Percentiles rank a stretch among this genome's conserved stretches.
Evolutionary conservation across 2,888 invertebrate species (phyloP).

Genomic region (Drosophila dives): DNA sequence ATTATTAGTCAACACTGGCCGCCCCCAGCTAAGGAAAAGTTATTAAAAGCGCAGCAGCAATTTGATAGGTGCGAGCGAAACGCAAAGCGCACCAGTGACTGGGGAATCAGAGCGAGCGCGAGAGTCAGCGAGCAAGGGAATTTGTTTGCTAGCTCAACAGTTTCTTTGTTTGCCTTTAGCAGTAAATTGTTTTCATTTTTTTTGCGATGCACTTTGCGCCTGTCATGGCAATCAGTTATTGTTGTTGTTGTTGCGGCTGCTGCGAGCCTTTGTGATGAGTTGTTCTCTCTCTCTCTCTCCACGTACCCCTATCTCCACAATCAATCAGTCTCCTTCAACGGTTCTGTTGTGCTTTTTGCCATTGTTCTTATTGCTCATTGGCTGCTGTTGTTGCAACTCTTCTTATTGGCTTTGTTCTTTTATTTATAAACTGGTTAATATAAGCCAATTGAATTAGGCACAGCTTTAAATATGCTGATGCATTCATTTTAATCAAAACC

Average conservation of each 20-base stretch:
- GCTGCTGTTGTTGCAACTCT: slow-evolving; percentile 29
- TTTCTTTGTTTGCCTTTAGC: slow-evolving; percentile 49
- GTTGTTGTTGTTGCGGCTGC: slow-evolving; percentile 23
- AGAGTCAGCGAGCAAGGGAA: slow-evolving; percentile 8
- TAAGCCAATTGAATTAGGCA: slow-evolving; percentile 67
- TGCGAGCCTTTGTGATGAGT: slow-evolving; percentile 32
- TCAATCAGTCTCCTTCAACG: slow-evolving; percentile 30
- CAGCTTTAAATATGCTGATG: slow-evolving; percentile 37
- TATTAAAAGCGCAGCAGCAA: slow-evolving; percentile 29
- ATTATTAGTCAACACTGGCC: slow-evolving; percentile 52
- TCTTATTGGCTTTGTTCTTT: slow-evolving; percentile 54
- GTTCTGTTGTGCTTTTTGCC: slow-evolving; percentile 19
- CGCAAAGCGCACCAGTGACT: not conserved
- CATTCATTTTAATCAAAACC: slow-evolving; percentile 57
- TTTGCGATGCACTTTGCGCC: slow-evolving; percentile 54
- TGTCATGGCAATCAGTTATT: slow-evolving; percentile 49
- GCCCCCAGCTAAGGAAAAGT: slow-evolving; percentile 4
- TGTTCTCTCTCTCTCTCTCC: slow-evolving; percentile 3
- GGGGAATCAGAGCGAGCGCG: not conserved
- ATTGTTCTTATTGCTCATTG: slow-evolving; percentile 59
- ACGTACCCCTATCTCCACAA: slow-evolving; percentile 1
- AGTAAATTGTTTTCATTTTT: slow-evolving; percentile 23
- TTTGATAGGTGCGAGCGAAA: not conserved
- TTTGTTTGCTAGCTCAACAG: slow-evolving; percentile 40
- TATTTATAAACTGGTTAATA: slow-evolving; percentile 55